A percentile compares a stretch with the other conserved stretches of the same genome.
Evolutionary conservation across 2,113 vertebrate species (phyloP).

Genomic region (Syrmaticus mikado): DNA sequence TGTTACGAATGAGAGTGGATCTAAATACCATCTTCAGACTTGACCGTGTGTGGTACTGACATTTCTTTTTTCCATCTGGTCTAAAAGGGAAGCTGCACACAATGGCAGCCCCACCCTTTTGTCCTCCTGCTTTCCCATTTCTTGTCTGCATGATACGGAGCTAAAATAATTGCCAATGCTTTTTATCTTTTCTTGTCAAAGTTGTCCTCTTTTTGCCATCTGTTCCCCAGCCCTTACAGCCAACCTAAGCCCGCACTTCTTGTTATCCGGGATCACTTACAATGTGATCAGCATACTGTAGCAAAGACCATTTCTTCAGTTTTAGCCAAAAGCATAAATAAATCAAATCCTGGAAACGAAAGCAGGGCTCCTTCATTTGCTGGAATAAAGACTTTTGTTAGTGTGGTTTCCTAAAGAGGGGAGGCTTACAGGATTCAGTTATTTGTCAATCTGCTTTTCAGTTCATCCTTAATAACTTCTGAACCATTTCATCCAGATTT

Average conservation of each 20-base stretch:
- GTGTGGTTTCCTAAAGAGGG: neutral
- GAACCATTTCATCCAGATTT: slow-evolving; percentile 14
- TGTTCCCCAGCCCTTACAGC: neutral
- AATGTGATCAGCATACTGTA: neutral
- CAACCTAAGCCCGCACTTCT: neutral
- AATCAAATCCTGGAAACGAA: neutral
- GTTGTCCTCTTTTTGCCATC: neutral
- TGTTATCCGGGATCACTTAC: neutral
- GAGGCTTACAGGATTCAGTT: neutral
- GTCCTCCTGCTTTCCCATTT: slow-evolving; percentile 29
- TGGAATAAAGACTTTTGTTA: neutral
- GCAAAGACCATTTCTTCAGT: neutral
- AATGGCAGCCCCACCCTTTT: slow-evolving; percentile 21
- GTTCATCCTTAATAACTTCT: slow-evolving; percentile 36
- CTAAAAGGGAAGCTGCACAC: slow-evolving; percentile 31
- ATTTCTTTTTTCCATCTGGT: neutral
- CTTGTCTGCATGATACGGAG: neutral
- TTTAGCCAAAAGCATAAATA: slow-evolving; percentile 3
- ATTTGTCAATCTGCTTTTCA: slow-evolving; percentile 47
- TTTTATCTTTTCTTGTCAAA: neutral
- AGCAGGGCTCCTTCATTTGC: neutral
- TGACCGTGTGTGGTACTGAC: neutral
- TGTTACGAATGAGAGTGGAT: neutral
- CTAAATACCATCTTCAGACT: neutral
- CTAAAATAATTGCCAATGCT: neutral